Base-by-base conservation (phyloP, 2,888 invertebrate genomes). In the Megamerina dolium region DNA sequence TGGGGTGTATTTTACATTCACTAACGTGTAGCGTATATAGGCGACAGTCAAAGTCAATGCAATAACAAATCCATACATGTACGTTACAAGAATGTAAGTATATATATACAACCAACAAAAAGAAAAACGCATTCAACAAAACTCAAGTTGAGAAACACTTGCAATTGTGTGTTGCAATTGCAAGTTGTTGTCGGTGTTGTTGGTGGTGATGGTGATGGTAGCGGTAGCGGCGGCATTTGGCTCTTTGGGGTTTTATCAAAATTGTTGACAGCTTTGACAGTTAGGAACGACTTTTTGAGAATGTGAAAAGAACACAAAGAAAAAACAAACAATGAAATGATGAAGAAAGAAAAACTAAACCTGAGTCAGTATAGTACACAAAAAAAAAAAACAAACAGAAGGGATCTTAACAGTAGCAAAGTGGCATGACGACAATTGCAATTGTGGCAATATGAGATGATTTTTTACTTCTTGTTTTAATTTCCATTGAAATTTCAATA, bases 191-290 rank as follows among this genome's bases (percentile, higher is more conserved):
- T 17, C 19, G 29, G 6, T 23, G 16, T 18, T 4, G 37, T 9
- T 3, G 37, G 19, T 12, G 33, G 8, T 29, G 16, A n/a, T 33
- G 21, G n/a, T 14, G 20, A 5, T 29, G 16, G 29, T 37, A 41
- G 35, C 32, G 42, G 32, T 30, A 21, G 31, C 42, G 13, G 35
- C 34, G n/a, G 26, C 37, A 16, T 37, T 26, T 10, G 6, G 23
- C 41, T 45, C 50, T 43, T 40, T 36, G 38, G 45, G 43, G 45
- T 47, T 50, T 50, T 50, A 43, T 50, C 48, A 50, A 48, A 50
- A 48, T 27, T 39, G 51, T 49, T 54, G 55, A 54, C 54, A 55
- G 49, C 52, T 54, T 55, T 54, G 55, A 55, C 55, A 55, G 54
- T 50, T 54, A 26, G 39, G 45, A 54, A 43, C 49, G 52, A 51